Percentiles rank a stretch among this genome's conserved stretches.
Conservation (phyloP, 2,113 vertebrate species). For the Desmodus rotundus region DNA sequence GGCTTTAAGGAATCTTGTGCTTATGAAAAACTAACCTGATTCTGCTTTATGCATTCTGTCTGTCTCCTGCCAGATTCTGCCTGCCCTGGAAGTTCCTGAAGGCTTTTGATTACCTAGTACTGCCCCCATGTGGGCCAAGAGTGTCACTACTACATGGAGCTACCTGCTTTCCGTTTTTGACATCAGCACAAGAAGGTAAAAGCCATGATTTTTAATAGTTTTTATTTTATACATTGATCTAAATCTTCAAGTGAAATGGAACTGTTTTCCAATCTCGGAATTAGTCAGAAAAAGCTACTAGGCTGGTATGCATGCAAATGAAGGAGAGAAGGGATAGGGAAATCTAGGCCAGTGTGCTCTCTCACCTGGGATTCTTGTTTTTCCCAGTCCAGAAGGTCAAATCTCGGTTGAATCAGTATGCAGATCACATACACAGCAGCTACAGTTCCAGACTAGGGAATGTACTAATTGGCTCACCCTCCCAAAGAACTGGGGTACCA, state of each 20-base stretch:
- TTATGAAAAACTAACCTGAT: constrained; percentile 61
- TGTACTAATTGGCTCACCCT: constrained; percentile 68
- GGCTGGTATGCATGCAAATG: not conserved
- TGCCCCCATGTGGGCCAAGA: constrained; percentile 52
- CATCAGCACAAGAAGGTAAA: constrained; percentile 22
- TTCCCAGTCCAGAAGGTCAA: constrained; percentile 72
- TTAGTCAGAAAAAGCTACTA: not conserved
- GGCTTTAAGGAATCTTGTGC: constrained; percentile 47
- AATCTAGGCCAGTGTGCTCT: constrained; percentile 67
- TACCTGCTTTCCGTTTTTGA: constrained; percentile 29
- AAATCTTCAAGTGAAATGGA: constrained; percentile 7
- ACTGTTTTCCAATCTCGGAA: not conserved
- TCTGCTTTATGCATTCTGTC: constrained; percentile 46
- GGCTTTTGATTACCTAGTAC: constrained; percentile 48
- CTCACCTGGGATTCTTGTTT: constrained; percentile 67
- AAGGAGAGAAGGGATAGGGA: not conserved
- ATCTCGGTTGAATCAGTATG: constrained; percentile 73
- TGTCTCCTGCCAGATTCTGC: not conserved
- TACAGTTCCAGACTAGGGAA: constrained; percentile 65
- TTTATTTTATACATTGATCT: not conserved
- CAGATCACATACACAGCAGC: constrained; percentile 69
- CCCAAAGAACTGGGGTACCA: constrained; percentile 42
- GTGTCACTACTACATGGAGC: not conserved
- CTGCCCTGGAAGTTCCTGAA: not conserved
- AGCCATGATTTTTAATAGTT: constrained; percentile 20